A percentile compares a stretch with the other conserved stretches of the same genome.
Conservation (phyloP, 1,140 invertebrate species). For the Phymorhynchus buccinoides region DNA sequence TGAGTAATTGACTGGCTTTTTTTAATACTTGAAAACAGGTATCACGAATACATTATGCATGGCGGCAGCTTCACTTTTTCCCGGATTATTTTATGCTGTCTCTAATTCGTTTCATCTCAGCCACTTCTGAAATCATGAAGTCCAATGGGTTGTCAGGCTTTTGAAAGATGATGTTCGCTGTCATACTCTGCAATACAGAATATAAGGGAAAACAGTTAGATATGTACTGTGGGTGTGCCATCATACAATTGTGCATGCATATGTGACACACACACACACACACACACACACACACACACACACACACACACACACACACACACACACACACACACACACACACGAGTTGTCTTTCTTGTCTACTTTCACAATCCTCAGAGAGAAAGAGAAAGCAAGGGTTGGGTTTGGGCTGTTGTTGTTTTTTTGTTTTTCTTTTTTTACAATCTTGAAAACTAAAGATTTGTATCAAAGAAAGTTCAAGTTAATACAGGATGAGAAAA, state of each 20-base stretch:
- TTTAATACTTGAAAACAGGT: too few species aligned
- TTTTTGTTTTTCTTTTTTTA: too few species aligned
- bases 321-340: slow-evolving; percentile 13
- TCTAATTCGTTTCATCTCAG: slow-evolving; percentile 16
- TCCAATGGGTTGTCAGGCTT: slow-evolving; percentile 37
- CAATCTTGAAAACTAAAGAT: too few species aligned
- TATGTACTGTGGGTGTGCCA: too few species aligned
- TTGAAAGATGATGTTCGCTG: slow-evolving; percentile 31
- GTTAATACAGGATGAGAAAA: too few species aligned
- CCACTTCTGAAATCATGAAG: slow-evolving; percentile 37
- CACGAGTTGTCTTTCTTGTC: background rate
- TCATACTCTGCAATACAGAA: slow-evolving; percentile 36
- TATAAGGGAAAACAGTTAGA: background rate
- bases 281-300: slow-evolving; percentile 6
- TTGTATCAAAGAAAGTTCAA: too few species aligned
- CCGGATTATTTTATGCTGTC: background rate
- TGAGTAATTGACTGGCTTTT: too few species aligned
- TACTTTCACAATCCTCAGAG: too few species aligned
- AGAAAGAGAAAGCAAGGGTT: too few species aligned
- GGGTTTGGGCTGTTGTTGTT: too few species aligned
- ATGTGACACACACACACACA: slow-evolving; percentile 20
- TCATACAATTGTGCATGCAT: background rate
- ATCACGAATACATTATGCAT: too few species aligned
- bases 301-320: background rate
- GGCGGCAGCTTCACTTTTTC: background rate